Base-by-base conservation (phyloP, 2,888 invertebrate genomes). In the Brachypterus glaber region DNA sequence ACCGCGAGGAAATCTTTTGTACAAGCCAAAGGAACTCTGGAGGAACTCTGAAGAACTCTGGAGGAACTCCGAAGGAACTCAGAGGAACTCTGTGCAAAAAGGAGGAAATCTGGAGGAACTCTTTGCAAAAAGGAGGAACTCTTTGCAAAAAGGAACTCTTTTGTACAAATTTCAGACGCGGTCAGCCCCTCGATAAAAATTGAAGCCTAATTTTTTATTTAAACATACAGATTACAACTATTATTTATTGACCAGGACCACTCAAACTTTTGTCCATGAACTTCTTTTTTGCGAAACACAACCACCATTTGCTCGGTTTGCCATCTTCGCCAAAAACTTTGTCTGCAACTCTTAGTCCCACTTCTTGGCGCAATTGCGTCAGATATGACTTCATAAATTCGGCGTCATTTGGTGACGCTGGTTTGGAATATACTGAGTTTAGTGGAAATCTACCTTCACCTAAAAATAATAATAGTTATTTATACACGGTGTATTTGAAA, bases 301-400 rank as follows among this genome's bases (percentile, higher is more conserved):
- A 71, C 98, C 98, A 98, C 98, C 98, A 98, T 69, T 98, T 98
- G 62, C 89, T 92, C 5, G 97, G 95, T 59, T 92, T 93, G 4
- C 92, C 93, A 62, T 90, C 90, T 47, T 87, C 87, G 30, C 79
- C 81, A 66, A 91, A 96, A 2, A 89, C 97, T 68, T 84, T 88
- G 42, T 96, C 95, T 62, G 88, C 81, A 9, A 99, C 79, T 47
- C 98, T 76, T 36, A 75, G 69, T 2, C 97, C 96, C 17, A 91
- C 88, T 68, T 99, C 98, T 67, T 97, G 95, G 40, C 98, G 73
- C 43, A 97, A 63, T 68, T 99, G 98, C 48, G 86, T 84, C 42
- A 98, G 68, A 68, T 97, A 99, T 48, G 86, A 82, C 48, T 92
- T 76, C 84, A 98, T 83, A 30, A 81, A 70, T 64, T 97, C 93